Evolutionary conservation across 2,888 invertebrate species (phyloP).

Genomic region (Lucinisca nassula): DNA sequence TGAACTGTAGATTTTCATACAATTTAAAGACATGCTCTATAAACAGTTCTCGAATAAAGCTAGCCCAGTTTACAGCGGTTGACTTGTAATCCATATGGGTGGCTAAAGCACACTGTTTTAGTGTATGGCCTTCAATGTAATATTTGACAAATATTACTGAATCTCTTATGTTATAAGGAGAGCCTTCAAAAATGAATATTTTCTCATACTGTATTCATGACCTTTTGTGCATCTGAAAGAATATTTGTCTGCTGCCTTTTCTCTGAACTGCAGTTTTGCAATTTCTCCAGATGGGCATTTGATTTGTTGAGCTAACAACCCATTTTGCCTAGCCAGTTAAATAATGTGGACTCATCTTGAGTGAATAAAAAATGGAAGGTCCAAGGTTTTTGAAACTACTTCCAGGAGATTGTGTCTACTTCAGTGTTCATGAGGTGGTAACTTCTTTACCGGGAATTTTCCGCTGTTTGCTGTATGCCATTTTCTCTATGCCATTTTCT

Average conservation of each 20-base stretch:
- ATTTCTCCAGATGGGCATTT: not conserved
- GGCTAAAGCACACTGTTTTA: conserved; percentile 1
- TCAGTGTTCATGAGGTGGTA: not conserved
- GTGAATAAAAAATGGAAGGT: not conserved
- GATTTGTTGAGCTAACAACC: not conserved
- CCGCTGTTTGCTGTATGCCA: too few species aligned
- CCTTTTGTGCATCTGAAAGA: not conserved
- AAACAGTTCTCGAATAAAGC: conserved; percentile 16
- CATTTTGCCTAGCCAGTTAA: not conserved
- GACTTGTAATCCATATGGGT: conserved; percentile 26
- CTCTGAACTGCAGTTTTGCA: not conserved
- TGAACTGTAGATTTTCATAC: not conserved
- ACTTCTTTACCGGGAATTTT: not conserved
- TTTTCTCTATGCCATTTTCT: too few species aligned
- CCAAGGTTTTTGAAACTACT: conserved; percentile 16
- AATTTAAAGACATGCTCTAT: conserved; percentile 3
- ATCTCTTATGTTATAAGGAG: not conserved
- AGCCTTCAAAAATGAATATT: conserved; percentile 31
- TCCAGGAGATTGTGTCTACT: not conserved
- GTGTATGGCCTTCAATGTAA: conserved; percentile 19
- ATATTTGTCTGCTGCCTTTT: not conserved
- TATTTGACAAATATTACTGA: conserved; percentile 9
- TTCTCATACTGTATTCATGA: conserved; percentile 21
- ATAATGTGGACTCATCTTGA: not conserved
- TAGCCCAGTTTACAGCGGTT: conserved; percentile 24